Percentiles rank a stretch among this genome's conserved stretches.
Conservation (phyloP, 2,888 invertebrate species). For the Erebia palarica region DNA sequence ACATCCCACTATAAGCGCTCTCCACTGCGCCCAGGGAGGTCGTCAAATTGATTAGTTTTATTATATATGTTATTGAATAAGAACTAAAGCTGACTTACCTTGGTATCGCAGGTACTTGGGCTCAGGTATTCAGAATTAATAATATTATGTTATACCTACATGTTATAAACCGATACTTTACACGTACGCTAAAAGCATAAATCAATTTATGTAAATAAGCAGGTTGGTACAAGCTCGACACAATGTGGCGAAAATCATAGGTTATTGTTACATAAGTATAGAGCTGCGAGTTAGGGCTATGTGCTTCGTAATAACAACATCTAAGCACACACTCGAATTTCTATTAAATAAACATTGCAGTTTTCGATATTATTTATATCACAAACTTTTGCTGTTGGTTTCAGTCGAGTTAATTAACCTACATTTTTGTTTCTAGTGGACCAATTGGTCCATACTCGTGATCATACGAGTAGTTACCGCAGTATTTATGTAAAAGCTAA, state of each 20-base stretch:
- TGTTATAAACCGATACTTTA: not conserved
- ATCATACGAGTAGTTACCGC: not conserved
- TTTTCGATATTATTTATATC: not conserved
- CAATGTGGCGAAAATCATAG: constrained; percentile 15
- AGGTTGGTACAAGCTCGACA: constrained; percentile 5
- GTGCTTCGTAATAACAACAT: constrained; percentile 9
- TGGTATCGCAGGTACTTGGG: too few relatives aligned
- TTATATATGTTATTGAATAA: too few relatives aligned
- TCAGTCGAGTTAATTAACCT: not conserved
- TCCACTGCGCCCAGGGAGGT: too few relatives aligned
- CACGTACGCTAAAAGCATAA: not conserved
- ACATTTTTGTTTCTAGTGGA: not conserved
- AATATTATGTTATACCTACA: too few relatives aligned
- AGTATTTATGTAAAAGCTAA: too few relatives aligned
- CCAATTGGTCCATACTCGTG: too few relatives aligned
- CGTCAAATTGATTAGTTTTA: too few relatives aligned
- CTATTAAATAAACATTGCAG: constrained; percentile 2
- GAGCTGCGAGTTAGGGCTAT: not conserved
- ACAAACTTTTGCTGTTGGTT: not conserved
- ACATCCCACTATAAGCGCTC: too few relatives aligned
- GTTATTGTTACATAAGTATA: constrained; percentile 13
- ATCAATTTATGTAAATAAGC: constrained; percentile 17
- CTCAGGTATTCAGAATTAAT: too few relatives aligned
- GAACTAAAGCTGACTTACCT: too few relatives aligned
- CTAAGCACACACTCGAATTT: constrained; percentile 4